Percentiles rank a stretch among this genome's conserved stretches.
Conservation (phyloP, 2,797 vertebrate species). For the Macropodus opercularis region DNA sequence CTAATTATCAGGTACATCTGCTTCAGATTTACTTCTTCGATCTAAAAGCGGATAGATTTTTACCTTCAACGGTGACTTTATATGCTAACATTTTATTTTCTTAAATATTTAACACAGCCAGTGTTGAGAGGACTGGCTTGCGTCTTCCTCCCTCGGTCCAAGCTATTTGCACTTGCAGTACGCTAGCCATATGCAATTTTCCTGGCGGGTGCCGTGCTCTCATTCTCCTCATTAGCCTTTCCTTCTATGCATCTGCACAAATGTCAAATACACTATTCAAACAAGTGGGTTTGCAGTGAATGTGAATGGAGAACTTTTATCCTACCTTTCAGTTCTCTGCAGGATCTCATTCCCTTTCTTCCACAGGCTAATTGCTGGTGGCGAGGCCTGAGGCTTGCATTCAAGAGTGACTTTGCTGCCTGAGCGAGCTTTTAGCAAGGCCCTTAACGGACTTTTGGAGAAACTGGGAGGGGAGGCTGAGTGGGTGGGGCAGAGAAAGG, state of each 20-base stretch:
- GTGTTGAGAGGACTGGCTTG: conserved; percentile 29
- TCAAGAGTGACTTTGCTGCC: conserved; percentile 91
- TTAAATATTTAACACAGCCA: conserved; percentile 40
- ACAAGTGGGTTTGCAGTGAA: conserved; percentile 33
- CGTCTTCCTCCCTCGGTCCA: conserved; percentile 29
- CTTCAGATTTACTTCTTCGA: conserved; percentile 15
- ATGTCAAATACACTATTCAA: conserved; percentile 64
- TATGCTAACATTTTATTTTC: conserved; percentile 42
- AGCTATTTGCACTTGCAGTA: conserved; percentile 35
- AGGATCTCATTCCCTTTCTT: conserved; percentile 89
- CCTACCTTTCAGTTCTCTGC: conserved; percentile 90
- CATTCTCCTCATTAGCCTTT: conserved; percentile 52
- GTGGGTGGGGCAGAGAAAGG: conserved; percentile 27
- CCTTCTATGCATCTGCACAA: conserved; percentile 55
- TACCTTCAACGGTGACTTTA: conserved; percentile 10
- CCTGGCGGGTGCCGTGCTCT: conserved; percentile 27
- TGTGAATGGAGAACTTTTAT: conserved; percentile 63
- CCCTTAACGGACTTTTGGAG: conserved; percentile 88
- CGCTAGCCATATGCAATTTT: conserved; percentile 50
- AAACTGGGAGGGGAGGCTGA: conserved; percentile 93
- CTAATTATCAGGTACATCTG: conserved; percentile 13
- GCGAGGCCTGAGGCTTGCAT: conserved; percentile 93
- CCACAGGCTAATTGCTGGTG: conserved; percentile 90
- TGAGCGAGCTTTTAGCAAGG: conserved; percentile 88
- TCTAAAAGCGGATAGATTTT: conserved; percentile 1